Conservation (phyloP, 2,113 vertebrate genomes). For the Upupa epops region DNA sequence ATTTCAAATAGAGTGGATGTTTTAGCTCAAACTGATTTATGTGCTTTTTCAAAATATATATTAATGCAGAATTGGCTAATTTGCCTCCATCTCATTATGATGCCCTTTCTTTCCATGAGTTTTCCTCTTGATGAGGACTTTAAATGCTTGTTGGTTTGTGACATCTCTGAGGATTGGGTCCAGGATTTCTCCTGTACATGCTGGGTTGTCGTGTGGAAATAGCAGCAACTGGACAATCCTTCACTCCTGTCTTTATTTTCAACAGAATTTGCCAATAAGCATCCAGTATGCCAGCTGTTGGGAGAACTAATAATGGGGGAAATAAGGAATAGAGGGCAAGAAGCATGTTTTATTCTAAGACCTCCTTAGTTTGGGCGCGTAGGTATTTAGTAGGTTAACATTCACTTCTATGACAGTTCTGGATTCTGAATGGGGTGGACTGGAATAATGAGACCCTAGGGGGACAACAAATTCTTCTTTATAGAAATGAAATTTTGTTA, state of each 20-base stretch:
- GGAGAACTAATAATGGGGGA: background rate
- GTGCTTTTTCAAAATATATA: too few species aligned
- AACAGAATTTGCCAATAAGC: background rate
- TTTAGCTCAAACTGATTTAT: too few species aligned
- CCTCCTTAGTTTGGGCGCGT: background rate
- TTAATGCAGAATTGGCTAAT: background rate
- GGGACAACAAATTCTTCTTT: background rate
- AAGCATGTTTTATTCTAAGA: background rate
- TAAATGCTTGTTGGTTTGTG: background rate
- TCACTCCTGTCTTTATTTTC: background rate
- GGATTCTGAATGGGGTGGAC: background rate
- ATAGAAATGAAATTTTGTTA: background rate
- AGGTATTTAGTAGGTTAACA: background rate
- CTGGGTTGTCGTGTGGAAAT: background rate
- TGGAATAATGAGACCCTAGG: background rate
- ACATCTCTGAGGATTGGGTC: background rate
- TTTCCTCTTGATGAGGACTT: background rate
- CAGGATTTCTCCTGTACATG: background rate
- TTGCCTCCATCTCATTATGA: background rate
- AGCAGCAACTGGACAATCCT: background rate
- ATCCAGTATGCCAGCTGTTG: background rate
- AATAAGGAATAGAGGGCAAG: background rate
- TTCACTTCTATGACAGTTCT: background rate
- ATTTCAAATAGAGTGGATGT: background rate
- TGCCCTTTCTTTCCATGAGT: background rate